Percentiles rank a stretch among this genome's conserved stretches.
Conservation (phyloP, 2,797 vertebrate genomes). For the Parambassis ranga region DNA sequence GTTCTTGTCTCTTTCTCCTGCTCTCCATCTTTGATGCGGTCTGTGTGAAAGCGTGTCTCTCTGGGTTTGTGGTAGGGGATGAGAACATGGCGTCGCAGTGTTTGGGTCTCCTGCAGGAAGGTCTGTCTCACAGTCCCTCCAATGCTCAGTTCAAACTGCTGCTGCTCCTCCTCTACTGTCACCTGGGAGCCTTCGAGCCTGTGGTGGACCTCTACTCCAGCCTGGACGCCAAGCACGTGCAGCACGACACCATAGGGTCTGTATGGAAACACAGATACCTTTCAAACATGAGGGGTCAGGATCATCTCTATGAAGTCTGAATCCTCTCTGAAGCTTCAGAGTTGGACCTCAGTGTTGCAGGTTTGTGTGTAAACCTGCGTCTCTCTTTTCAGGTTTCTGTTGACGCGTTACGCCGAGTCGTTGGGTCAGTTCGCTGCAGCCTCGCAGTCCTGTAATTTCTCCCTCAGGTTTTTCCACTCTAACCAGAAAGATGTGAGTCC, state of each 20-base stretch:
- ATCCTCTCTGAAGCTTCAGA: too few relatives aligned
- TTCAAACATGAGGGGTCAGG: too few relatives aligned
- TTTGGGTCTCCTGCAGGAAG: constrained; percentile 89
- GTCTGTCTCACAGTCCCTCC: constrained; percentile 88
- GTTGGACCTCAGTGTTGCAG: background rate
- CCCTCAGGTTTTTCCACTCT: constrained; percentile 99
- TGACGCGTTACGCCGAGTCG: constrained; percentile 92
- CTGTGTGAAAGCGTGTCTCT: background rate
- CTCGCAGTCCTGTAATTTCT: constrained; percentile 96
- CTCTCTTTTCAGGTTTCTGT: constrained; percentile 85
- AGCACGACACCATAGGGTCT: constrained; percentile 98
- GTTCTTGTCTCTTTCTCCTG: background rate
- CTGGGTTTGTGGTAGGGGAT: constrained; percentile 80
- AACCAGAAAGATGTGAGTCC: constrained; percentile 99
- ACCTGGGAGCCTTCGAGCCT: constrained; percentile 92
- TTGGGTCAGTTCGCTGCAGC: constrained; percentile 95
- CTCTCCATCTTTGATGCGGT: accelerated
- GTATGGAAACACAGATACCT: constrained; percentile 15
- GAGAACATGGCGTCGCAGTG: constrained; percentile 88
- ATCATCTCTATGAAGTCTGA: too few relatives aligned
- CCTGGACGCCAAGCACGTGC: constrained; percentile 96
- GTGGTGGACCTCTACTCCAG: constrained; percentile 96
- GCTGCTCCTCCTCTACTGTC: constrained; percentile 94
- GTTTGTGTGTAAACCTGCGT: background rate
- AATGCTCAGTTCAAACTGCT: constrained; percentile 98